A percentile compares a stretch with the other conserved stretches of the same genome.
phyloP scores from a whole-genome alignment of 2,113 vertebrate species.

The Maccullochella peelii region DNA sequence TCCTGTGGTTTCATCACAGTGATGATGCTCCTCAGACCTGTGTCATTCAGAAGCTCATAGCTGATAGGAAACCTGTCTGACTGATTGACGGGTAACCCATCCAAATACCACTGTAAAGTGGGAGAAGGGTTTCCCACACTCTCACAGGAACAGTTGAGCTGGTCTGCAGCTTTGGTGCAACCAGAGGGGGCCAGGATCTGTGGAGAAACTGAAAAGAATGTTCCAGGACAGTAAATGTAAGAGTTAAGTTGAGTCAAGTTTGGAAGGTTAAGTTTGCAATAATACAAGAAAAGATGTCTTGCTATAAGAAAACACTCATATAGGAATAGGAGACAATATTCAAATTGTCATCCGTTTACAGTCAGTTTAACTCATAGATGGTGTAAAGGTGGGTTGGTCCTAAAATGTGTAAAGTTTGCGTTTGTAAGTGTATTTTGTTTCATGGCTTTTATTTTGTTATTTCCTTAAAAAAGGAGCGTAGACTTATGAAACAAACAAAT shows the following conservation, averaged over 20 bases:
- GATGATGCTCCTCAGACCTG: constrained; percentile 32
- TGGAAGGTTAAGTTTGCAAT: too few species aligned
- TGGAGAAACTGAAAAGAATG: constrained; percentile 26
- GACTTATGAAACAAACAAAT: too few species aligned
- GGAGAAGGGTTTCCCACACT: constrained; percentile 50
- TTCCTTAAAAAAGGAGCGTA: too few species aligned
- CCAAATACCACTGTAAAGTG: constrained; percentile 39
- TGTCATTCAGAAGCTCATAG: constrained; percentile 5
- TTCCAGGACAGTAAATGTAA: not conserved
- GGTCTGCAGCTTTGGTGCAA: constrained; percentile 12
- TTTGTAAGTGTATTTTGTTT: too few species aligned
- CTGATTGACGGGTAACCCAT: constrained; percentile 25
- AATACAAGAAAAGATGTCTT: too few species aligned
- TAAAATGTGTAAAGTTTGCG: too few species aligned
- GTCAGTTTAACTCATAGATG: too few species aligned
- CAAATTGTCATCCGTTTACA: too few species aligned
- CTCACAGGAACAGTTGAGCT: constrained; percentile 55
- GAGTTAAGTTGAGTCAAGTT: not conserved
- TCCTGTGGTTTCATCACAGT: constrained; percentile 5
- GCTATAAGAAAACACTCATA: too few species aligned
- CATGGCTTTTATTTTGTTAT: too few species aligned
- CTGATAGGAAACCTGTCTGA: not conserved
- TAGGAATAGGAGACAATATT: too few species aligned
- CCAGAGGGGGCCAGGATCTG: constrained; percentile 40
- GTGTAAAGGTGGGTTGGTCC: too few species aligned